Base-by-base conservation (phyloP, 2,797 vertebrate genomes). In the Hypotaenidia okinawae region DNA sequence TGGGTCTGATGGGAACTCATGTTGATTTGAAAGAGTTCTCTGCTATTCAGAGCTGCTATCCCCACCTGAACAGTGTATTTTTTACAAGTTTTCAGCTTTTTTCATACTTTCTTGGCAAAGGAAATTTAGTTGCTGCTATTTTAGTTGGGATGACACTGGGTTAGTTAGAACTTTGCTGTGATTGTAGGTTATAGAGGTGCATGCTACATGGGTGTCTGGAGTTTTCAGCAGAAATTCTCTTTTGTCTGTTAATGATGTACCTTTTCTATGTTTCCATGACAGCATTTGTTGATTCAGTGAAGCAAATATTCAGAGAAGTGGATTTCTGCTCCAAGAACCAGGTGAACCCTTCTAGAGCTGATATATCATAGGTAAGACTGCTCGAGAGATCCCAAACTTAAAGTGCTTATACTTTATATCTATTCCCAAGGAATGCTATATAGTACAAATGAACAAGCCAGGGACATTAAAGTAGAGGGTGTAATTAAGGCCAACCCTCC, bases 11-110 rank as follows among this genome's bases (percentile, higher is more conserved):
- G 67, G 93, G 61, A 89, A 93, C 73, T 82, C 84, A 57, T 90
- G 70, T 79, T 95, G 83, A 94, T 95, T 93, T 94, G 43, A 47
- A 88, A 84, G 82, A 91, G 64, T 90, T 95, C 63, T 93, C 33
- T 66, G 70, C 43, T 86, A 43, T 80, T 95, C 75, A 85, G 39
- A 92, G 78, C 41, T 87, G 12, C 41, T 79, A 74, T 94, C 30
- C 39, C 23, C 12, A 68, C 67, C 57, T 87, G 70, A 92, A 79
- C 41, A 8, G 25, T 63, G 61, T 41, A 21, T 3, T 66, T 95
- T 90, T 83, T 79, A 41, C 13, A 74, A 79, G 39, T 51, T 8
- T 95, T 90, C 59, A 63, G 58, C 62, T 86, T 88, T 92, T 69
- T 84, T 95, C 73, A 16, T 47, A 49, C 63, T 86, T 93, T 88